Base-by-base conservation (phyloP, 2,797 vertebrate genomes). In the Gorsachius magnificus region DNA sequence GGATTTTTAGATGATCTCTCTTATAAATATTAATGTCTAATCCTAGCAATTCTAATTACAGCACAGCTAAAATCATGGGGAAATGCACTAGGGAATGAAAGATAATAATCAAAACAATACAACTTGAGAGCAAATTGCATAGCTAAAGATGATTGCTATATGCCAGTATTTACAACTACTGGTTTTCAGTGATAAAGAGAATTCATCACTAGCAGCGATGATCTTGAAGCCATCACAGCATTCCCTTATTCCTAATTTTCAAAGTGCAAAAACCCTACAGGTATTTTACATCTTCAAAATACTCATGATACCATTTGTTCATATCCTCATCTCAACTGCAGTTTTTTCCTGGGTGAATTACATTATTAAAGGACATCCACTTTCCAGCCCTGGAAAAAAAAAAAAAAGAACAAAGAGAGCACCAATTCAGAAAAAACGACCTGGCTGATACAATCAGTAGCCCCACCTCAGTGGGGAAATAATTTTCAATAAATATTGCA, bases 11-110 rank as follows among this genome's bases (percentile, higher is more conserved):
- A 9, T 79, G 38, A 94, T 93, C 74, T 82, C 38, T 76, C 24
- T 77, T 68, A 90, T 31, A 79, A 94, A 93, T 90, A 91, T 69
- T 88, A 35, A 70, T 76, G 19, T 46, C 20, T 90, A 83, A 86
- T 82, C 70, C 91, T 48, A 88, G 63, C 33, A 96, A 68, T 84
- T 94, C 60, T 58, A 83, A 94, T 83, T 89, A 79, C 36, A 86
- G 65, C 61, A 46, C 43, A 64, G 86, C 33, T 93, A 51, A 91
- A 93, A 64, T 57, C 25, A 60, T 16, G 22, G 43, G 33, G 22
- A 83, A 83, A 81, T 79, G 38, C 54, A 70, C 72, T 63, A 75
- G 33, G 28, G 58, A 64, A 82, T 69, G 35, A 75, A 51, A 80
- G 48, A 81, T 51, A 71, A 57, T 21, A 71, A 61, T 33, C 31